These are phyloP conservation scores for Pyxicephalus adspersus DNA, from an alignment of 2,113 vertebrate species.

Conservation along the genomic window DNA sequence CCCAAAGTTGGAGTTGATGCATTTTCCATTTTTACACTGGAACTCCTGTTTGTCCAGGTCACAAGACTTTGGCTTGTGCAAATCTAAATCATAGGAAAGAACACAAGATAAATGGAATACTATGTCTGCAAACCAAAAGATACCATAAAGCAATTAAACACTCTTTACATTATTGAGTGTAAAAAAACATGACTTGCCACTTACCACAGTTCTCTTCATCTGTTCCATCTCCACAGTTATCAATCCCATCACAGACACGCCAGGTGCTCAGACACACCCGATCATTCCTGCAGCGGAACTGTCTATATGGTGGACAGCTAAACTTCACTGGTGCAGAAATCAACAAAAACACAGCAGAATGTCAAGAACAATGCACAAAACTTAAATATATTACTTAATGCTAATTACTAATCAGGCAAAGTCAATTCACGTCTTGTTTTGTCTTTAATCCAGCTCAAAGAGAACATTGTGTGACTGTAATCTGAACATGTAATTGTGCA, in stretches of 20 bases:
- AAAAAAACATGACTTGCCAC: constrained; percentile 54
- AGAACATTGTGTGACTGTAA: too few relatives aligned
- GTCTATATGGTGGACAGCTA: constrained; percentile 90
- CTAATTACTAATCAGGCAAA: too few relatives aligned
- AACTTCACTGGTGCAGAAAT: constrained; percentile 80
- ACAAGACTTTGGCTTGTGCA: constrained; percentile 70
- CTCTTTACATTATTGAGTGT: too few relatives aligned
- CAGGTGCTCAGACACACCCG: constrained; percentile 89
- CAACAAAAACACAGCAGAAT: constrained; percentile 40
- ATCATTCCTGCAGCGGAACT: constrained; percentile 92
- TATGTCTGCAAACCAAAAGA: neutral
- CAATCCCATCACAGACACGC: constrained; percentile 86
- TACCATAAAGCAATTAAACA: neutral
- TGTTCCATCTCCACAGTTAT: constrained; percentile 90
- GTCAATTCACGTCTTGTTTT: too few relatives aligned
- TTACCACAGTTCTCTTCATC: constrained; percentile 92
- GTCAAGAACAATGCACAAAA: neutral
- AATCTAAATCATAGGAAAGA: constrained; percentile 1
- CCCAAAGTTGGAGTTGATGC: constrained; percentile 83
- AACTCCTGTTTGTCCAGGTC: constrained; percentile 89
- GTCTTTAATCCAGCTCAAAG: too few relatives aligned
- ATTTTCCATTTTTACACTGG: constrained; percentile 82
- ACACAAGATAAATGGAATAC: neutral
- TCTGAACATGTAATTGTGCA: too few relatives aligned
- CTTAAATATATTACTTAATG: too few relatives aligned